A percentile compares a stretch with the other conserved stretches of the same genome.
Conservation (phyloP, 2,888 invertebrate genomes). For the Pyrocoelia pectoralis region DNA sequence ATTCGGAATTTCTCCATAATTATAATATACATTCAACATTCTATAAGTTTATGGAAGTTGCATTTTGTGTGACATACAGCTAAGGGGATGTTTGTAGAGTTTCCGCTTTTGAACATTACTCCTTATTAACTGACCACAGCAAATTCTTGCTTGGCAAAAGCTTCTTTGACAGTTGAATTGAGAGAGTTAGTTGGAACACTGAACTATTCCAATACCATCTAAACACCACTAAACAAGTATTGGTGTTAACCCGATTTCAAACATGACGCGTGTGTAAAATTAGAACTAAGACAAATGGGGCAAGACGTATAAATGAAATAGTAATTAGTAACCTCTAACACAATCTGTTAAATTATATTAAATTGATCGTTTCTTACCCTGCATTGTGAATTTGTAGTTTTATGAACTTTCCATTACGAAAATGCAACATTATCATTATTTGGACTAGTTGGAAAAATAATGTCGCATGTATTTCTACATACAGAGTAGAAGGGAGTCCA, state of each 20-base stretch:
- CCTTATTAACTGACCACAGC: conserved; percentile 34
- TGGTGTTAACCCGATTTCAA: conserved; percentile 21
- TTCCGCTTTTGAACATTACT: conserved; percentile 9
- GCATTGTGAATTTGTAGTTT: no score
- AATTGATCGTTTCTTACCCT: no score
- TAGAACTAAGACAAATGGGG: not conserved
- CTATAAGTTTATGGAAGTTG: conserved; percentile 5
- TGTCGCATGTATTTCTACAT: no score
- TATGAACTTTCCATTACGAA: no score
- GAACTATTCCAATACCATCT: conserved; percentile 40
- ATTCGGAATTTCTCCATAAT: not conserved
- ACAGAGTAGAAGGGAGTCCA: no score
- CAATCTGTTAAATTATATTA: no score
- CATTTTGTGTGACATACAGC: conserved; percentile 20
- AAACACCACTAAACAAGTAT: not conserved
- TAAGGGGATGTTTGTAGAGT: conserved; percentile 14
- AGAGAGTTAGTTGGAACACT: conserved; percentile 33
- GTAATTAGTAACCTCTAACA: no score
- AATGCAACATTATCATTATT: no score
- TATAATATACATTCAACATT: conserved; percentile 15
- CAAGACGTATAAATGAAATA: no score
- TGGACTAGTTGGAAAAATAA: no score
- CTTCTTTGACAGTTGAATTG: conserved; percentile 37
- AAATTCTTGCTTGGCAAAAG: conserved; percentile 28
- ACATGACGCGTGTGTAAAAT: conserved; percentile 25